Conservation (phyloP, 1,140 invertebrate genomes). For the Plectrocnemia conspersa region DNA sequence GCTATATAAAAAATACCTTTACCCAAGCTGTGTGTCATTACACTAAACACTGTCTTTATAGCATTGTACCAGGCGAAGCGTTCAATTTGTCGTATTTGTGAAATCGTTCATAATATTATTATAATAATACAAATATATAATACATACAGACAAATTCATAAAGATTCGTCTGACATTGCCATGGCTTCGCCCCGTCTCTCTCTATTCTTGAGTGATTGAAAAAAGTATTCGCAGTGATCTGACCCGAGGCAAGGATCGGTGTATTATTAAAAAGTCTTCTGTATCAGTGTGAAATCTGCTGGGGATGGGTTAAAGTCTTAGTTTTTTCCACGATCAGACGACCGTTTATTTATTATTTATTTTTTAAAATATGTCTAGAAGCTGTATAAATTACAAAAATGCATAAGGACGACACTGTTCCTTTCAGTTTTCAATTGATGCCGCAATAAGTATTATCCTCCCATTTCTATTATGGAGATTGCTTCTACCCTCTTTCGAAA, state of each 20-base stretch:
- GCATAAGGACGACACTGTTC: no score
- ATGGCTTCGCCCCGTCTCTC: slow-evolving; percentile 1
- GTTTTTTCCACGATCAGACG: no score
- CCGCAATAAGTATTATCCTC: slow-evolving; percentile 27
- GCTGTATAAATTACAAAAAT: no score
- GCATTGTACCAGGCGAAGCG: no score
- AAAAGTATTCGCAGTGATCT: slow-evolving; percentile 18
- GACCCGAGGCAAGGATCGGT: slow-evolving; percentile 21
- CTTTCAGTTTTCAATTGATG: slow-evolving; percentile 34
- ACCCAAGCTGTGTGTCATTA: no score
- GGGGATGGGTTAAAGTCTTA: no score
- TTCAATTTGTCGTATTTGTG: no score
- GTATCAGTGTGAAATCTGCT: no score
- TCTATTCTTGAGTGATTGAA: slow-evolving; percentile 27
- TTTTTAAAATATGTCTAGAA: no score
- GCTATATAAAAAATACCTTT: not conserved
- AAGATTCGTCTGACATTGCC: not conserved
- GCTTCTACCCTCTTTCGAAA: slow-evolving; percentile 23
- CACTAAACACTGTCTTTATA: no score
- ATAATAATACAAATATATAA: no score
- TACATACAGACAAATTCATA: not conserved
- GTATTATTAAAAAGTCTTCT: slow-evolving; percentile 11
- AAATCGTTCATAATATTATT: not conserved
- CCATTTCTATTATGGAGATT: slow-evolving; percentile 32
- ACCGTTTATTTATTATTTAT: no score